These are phyloP conservation scores for Caenorhabditis becei DNA, from an alignment of 2,888 invertebrate genomes.

Conservation along the genomic window DNA sequence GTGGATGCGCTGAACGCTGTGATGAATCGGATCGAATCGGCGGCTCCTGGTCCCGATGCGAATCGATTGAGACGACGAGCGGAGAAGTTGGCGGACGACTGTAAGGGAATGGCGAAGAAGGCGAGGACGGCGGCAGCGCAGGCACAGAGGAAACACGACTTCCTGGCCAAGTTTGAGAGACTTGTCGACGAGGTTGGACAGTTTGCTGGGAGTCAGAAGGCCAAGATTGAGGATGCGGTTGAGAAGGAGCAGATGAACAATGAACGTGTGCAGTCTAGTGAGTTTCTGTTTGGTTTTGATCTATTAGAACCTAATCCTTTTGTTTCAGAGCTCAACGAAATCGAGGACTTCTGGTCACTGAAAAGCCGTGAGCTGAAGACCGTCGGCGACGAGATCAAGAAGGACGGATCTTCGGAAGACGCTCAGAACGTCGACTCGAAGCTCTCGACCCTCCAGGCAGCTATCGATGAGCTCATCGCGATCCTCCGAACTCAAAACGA, in stretches of 20 bases:
- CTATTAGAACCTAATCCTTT: too few species aligned
- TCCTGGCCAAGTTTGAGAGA: constrained; percentile 52
- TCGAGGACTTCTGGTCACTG: constrained; percentile 68
- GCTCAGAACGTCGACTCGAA: constrained; percentile 22
- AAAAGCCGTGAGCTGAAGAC: constrained; percentile 66
- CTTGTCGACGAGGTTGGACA: constrained; percentile 61
- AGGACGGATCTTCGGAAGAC: constrained; percentile 34
- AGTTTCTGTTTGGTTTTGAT: constrained; percentile 19
- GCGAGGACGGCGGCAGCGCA: constrained; percentile 64
- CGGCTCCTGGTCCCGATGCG: constrained; percentile 74
- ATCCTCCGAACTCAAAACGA: constrained; percentile 84
- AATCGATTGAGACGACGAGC: constrained; percentile 72
- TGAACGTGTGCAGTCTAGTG: constrained; percentile 67
- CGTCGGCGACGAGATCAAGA: constrained; percentile 63
- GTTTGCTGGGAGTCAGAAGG: constrained; percentile 56
- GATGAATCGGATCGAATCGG: constrained; percentile 66
- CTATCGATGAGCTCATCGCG: constrained; percentile 49
- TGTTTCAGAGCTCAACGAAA: constrained; percentile 66
- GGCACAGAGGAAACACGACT: constrained; percentile 65
- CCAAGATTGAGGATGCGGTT: constrained; percentile 62
- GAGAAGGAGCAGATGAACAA: constrained; percentile 62
- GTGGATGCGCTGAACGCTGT: constrained; percentile 66
- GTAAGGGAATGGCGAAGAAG: constrained; percentile 69
- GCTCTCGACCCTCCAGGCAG: constrained; percentile 21
- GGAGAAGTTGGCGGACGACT: constrained; percentile 72